phyloP scores from a whole-genome alignment of 37 sponge, comb jelly and placozoan genomes.

The Bolinopsis microptera region DNA sequence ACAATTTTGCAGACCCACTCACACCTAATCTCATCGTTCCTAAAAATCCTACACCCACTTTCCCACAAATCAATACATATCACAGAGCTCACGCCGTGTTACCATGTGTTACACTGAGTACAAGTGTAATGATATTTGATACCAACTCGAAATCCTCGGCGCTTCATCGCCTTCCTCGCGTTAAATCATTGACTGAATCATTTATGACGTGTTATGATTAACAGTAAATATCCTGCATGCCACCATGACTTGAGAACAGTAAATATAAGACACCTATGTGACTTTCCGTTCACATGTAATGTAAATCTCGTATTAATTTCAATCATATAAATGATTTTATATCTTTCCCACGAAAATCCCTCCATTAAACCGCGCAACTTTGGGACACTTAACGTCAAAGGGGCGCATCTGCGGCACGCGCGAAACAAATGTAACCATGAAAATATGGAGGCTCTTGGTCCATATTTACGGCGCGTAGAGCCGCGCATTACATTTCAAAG shows the following conservation, averaged over 20 bases:
- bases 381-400: neutral
- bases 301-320: neutral
- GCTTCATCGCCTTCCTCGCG: neutral
- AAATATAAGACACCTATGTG: neutral
- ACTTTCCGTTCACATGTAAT: neutral
- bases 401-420: neutral
- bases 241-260: neutral
- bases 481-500: neutral
- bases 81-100: no score
- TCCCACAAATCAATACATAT: no score
- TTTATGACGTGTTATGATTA: neutral
- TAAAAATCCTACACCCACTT: no score
- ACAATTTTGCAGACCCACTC: no score
- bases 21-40: no score
- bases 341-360: no score
- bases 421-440: neutral
- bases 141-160: neutral
- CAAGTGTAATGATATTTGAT: neutral
- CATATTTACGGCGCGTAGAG: neutral
- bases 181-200: neutral
- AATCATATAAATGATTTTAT: neutral
- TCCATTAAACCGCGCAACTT: no score
- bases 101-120: neutral
- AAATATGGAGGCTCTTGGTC: neutral
- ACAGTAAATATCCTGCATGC: no score